Base-by-base conservation (phyloP, 2,797 vertebrate genomes). In the Podarcis lilfordi region DNA sequence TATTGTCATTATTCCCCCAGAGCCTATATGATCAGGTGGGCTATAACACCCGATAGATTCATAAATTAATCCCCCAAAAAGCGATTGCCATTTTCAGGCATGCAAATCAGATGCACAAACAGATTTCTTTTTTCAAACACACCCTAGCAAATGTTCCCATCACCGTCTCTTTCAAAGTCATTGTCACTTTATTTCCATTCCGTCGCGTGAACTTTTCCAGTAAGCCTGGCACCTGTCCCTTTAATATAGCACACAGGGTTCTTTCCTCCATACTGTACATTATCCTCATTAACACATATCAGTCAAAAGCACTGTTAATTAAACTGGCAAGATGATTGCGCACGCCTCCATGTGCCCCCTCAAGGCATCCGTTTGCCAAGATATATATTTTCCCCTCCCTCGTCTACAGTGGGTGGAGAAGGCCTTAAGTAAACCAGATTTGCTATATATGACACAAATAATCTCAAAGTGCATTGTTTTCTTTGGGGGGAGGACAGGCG, bases 221-320 rank as follows among this genome's bases (percentile, higher is more conserved):
- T 92, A 92, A 7, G 0, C 94, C 91, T 92, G 95, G 91, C 95
- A 96, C 95, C 93, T 95, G 94, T 95, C 94, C 95, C 92, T 95
- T 95, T 95, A 95, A 95, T 94, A 95, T 85, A 95, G 91, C 91
- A 94, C 92, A 88, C 90, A 80, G 84, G 89, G 91, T 95, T 92
- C 89, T 91, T 95, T 94, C 88, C 89, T 94, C 95, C 90, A 94
- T 93, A 96, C 93, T 92, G 92, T 92, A 93, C 92, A 93, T 94
- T 94, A 92, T 94, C 90, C 96, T 96, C 94, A 92, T 97, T 96
- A 95, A 93, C 95, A 94, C 93, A 91, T 94, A 94, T 94, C 95
- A 95, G 92, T 94, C 96, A 96, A 93, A 94, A 95, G 90, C 83
- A 88, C 92, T 92, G 92, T 95, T 94, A 92, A 92, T 91, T 92